Conservation (phyloP, 92 coral and sea anemone species). For the Phenganax stokvisi region DNA sequence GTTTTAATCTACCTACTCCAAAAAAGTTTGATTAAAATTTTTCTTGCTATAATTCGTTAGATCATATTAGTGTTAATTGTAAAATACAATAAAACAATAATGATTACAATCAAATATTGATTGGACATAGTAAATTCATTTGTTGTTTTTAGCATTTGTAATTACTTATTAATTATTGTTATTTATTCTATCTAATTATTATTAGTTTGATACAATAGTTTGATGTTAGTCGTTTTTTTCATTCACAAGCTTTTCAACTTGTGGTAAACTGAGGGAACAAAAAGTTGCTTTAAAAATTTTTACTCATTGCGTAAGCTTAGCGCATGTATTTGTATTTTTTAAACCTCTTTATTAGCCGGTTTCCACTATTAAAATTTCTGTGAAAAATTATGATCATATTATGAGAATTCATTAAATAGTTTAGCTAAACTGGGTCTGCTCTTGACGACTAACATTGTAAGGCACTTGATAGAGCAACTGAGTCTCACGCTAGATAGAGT, state of each 20-base stretch:
- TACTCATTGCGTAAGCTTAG: not conserved
- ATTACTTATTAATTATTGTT: not conserved
- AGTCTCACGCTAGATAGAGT: not conserved
- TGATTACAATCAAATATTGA: slow-evolving; percentile 21
- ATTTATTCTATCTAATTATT: not conserved
- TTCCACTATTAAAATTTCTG: not conserved
- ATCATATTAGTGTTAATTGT: slow-evolving; percentile 6
- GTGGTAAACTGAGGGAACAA: not conserved
- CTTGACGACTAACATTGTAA: too few relatives aligned
- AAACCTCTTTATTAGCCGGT: not conserved
- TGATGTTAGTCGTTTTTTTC: too few relatives aligned
- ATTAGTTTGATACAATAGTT: not conserved
- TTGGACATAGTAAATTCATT: not conserved
- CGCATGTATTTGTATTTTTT: not conserved
- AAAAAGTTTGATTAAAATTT: too few relatives aligned
- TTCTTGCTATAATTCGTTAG: too few relatives aligned
- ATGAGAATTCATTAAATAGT: too few relatives aligned
- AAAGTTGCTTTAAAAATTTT: not conserved
- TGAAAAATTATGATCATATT: too few relatives aligned
- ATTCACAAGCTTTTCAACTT: too few relatives aligned
- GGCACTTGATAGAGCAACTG: not conserved
- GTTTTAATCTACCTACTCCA: too few relatives aligned
- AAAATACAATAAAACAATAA: slow-evolving; percentile 1
- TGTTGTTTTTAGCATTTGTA: not conserved
- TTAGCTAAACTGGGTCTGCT: too few relatives aligned